Percentiles rank a stretch among this genome's conserved stretches.
These are phyloP conservation scores for Bombus pyrosoma DNA, from an alignment of 1,140 invertebrate species.

Conservation along the genomic window DNA sequence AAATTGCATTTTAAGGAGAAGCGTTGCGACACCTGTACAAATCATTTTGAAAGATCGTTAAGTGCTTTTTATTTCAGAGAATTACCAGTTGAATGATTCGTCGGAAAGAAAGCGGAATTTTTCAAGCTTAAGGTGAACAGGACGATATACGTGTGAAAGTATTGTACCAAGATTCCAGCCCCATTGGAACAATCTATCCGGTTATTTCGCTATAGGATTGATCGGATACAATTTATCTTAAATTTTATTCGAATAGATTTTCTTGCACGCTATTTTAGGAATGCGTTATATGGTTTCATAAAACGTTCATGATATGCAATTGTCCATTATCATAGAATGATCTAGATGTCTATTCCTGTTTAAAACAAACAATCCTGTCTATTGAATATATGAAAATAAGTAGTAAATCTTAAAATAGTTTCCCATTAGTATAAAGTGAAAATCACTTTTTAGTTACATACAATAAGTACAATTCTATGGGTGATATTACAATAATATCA, in stretches of 20 bases:
- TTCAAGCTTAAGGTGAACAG: constrained; percentile 53
- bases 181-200: constrained; percentile 54
- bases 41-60: neutral
- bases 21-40: too few relatives aligned
- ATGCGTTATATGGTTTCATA: neutral
- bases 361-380: neutral
- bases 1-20: neutral
- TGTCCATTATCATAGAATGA: neutral
- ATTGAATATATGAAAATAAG: neutral
- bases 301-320: neutral
- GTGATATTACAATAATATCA: neutral
- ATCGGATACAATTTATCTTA: constrained; percentile 56
- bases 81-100: constrained; percentile 56
- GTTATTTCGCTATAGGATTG: constrained; percentile 33
- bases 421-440: too few relatives aligned
- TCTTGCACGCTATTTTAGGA: neutral
- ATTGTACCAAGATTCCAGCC: constrained; percentile 39
- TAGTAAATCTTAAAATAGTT: too few relatives aligned
- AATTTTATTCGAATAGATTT: constrained; percentile 50
- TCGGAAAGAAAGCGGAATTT: constrained; percentile 55
- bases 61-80: neutral
- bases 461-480: too few relatives aligned
- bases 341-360: neutral
- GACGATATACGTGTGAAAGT: constrained; percentile 37
- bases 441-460: too few relatives aligned